Evolutionary conservation across 2,113 vertebrate species (phyloP).

Genomic region (Myxocyprinus asiaticus): DNA sequence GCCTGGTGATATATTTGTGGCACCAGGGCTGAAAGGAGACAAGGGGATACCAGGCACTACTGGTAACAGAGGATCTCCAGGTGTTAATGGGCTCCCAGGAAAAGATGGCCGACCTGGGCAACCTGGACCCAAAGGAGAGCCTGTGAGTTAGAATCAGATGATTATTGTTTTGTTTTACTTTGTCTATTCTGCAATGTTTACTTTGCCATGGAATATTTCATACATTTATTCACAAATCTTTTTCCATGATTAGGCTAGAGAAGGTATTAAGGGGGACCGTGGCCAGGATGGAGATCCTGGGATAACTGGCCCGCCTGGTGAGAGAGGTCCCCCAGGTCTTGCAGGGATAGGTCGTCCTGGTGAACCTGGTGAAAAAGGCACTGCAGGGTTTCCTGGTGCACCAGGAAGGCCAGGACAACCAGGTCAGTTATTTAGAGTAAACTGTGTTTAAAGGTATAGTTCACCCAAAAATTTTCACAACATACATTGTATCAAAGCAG

Average conservation of each 20-base stretch:
- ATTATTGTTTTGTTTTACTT: too few relatives aligned
- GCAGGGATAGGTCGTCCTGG: constrained; percentile 81
- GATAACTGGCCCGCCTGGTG: constrained; percentile 78
- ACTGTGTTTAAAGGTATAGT: background rate
- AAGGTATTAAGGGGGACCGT: constrained; percentile 89
- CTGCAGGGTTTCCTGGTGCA: constrained; percentile 77
- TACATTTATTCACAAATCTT: background rate
- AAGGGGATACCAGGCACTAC: constrained; percentile 82
- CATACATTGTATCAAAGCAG: too few relatives aligned
- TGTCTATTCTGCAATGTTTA: background rate
- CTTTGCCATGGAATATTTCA: background rate
- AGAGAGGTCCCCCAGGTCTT: constrained; percentile 84
- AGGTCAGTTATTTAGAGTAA: constrained; percentile 72
- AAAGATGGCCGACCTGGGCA: constrained; percentile 82
- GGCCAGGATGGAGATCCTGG: constrained; percentile 85
- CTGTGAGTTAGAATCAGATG: constrained; percentile 74
- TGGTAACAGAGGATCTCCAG: constrained; percentile 80
- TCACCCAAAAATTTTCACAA: too few relatives aligned
- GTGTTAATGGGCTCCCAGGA: constrained; percentile 82
- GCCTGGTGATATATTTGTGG: constrained; percentile 85
- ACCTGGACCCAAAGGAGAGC: constrained; percentile 85
- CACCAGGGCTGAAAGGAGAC: constrained; percentile 85
- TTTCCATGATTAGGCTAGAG: constrained; percentile 73
- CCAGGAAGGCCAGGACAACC: constrained; percentile 81
- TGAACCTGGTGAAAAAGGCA: constrained; percentile 86